These are phyloP conservation scores for Oscarella lobularis DNA, from an alignment of 37 sponge, comb jelly and placozoan species.

Conservation along the genomic window DNA sequence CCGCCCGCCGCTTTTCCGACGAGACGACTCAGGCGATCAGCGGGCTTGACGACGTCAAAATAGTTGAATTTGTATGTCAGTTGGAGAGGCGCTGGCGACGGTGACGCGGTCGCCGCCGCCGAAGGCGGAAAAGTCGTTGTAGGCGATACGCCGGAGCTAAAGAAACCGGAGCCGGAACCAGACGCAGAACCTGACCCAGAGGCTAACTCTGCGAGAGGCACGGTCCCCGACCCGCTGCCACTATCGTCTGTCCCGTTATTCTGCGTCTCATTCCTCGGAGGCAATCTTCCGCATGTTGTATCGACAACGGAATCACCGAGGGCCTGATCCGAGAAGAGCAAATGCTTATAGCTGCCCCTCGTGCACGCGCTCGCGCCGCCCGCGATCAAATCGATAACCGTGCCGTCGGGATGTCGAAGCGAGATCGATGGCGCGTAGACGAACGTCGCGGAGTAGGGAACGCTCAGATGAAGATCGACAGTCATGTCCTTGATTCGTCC, in stretches of 20 bases:
- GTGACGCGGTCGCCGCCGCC: not conserved
- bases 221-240: slow-evolving; percentile 5
- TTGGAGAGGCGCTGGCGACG: slow-evolving; percentile 3
- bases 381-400: slow-evolving; percentile 32
- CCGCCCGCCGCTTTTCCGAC: slow-evolving; percentile 43
- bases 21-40: slow-evolving; percentile 28
- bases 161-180: slow-evolving; percentile 6
- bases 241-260: not conserved
- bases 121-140: not conserved
- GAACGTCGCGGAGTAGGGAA: slow-evolving; percentile 20
- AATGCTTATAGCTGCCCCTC: slow-evolving; percentile 59
- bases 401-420: slow-evolving; percentile 78
- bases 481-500: slow-evolving; percentile 53
- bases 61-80: slow-evolving; percentile 21
- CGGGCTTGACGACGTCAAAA: slow-evolving; percentile 40
- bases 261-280: not conserved
- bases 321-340: slow-evolving; percentile 55
- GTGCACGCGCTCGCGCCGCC: slow-evolving; percentile 36
- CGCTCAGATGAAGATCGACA: slow-evolving; percentile 42
- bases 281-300: not conserved
- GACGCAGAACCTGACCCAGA: not conserved
- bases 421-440: slow-evolving; percentile 48
- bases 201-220: not conserved
- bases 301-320: not conserved
- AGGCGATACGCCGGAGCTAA: not conserved